Conservation (phyloP, 2,113 vertebrate genomes). For the Pogona vitticeps region DNA sequence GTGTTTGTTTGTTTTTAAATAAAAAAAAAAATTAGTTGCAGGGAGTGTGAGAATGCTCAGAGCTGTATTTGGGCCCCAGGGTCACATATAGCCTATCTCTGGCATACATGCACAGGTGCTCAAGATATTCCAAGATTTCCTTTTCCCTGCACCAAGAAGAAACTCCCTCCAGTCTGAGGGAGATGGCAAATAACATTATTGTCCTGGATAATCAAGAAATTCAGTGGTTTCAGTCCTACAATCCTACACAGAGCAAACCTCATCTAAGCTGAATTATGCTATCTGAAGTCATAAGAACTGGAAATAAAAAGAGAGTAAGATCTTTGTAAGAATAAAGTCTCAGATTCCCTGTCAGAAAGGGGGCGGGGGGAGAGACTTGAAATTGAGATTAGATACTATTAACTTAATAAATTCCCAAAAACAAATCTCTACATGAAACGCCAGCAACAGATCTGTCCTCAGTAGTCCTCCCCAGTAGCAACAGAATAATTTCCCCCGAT, state of each 20-base stretch:
- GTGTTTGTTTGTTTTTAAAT: no score
- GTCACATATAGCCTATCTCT: no score
- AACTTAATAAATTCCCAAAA: neutral
- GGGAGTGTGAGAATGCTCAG: no score
- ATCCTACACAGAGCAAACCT: neutral
- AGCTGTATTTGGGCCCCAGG: no score
- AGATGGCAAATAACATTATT: neutral
- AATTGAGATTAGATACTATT: slow-evolving; percentile 2
- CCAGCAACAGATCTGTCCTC: neutral
- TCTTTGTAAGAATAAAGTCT: neutral
- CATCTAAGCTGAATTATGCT: neutral
- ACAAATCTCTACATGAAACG: neutral
- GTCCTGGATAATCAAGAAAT: neutral
- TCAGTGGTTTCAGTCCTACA: neutral
- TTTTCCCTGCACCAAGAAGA: neutral
- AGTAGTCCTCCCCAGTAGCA: neutral
- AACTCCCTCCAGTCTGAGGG: neutral
- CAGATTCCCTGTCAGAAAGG: neutral
- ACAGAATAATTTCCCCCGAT: neutral
- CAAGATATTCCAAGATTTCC: neutral
- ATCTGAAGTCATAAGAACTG: neutral
- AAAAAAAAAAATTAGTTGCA: no score
- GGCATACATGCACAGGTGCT: neutral
- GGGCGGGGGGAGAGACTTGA: neutral
- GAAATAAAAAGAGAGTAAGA: neutral